Base-by-base conservation (phyloP, 2,888 invertebrate genomes). In the Pollenia angustigena region DNA sequence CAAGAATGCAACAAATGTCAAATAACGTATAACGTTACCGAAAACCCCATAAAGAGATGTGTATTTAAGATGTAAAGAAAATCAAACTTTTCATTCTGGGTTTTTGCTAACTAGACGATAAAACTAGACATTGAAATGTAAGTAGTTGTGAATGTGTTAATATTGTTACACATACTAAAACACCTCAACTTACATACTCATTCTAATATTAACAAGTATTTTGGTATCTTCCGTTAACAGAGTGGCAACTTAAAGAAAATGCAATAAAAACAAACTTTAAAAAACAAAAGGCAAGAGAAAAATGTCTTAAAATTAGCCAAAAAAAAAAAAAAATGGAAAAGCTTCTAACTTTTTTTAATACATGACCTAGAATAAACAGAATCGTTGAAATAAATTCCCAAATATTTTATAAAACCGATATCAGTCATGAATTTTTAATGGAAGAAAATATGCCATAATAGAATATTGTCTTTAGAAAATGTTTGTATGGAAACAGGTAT, bases 1-100 rank as follows among this genome's bases (percentile, higher is more conserved):
- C 76, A 62, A 60, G 81, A 80, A 88, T 85, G 81, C 88, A 81
- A 84, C 87, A 88, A 88, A 87, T 87, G 72, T 75, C 71, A 71
- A 64, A 76, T 54, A 62, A 42, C 46, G 52, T 76, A 50, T 44
- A 40, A 75, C 16, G 14, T 69, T 76, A 54, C 32, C 8, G 4
- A 42, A 44, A 60, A 58, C n/a, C 50, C 11, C 40, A 68, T 66
- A 62, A 48, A 18, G 10, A 60, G 64, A 23, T 64, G 32, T 64
- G 52, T 46, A 50, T 50, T 75, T 60, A 71, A 84, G 79, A 72
- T 60, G 48, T 42, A 11, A 14, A 71, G 60, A 62, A 52, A 40
- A 18, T 46, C n/a, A 44, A 48, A 54, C 48, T 12, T 12, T 12
- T 14, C 4, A 48, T 48, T 48, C 12, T 58, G 6, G 32, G 4